These are phyloP conservation scores for Macquaria australasica DNA, from an alignment of 2,113 vertebrate species.

Conservation along the genomic window DNA sequence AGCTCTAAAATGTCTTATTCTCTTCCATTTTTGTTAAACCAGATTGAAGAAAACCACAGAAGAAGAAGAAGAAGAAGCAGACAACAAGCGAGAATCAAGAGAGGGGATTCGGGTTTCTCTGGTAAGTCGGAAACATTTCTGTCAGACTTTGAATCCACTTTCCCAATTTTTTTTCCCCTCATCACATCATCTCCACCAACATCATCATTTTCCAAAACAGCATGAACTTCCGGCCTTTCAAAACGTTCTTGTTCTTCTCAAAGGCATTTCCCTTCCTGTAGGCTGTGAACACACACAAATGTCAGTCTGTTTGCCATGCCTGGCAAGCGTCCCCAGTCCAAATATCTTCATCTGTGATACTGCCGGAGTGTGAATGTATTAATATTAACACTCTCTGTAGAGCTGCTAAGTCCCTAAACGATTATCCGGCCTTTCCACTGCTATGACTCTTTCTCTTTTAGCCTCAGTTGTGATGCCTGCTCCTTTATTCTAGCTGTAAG, in stretches of 20 bases:
- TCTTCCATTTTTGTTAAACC: conserved; percentile 46
- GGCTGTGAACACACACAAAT: conserved; percentile 59
- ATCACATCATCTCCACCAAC: conserved; percentile 18
- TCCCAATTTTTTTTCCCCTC: not conserved
- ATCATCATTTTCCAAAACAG: conserved; percentile 62
- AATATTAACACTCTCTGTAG: conserved; percentile 39
- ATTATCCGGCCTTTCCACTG: not conserved
- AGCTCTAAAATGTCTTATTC: conserved; percentile 23
- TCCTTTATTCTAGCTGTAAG: conserved; percentile 29
- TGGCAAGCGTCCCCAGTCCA: conserved; percentile 52
- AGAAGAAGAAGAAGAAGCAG: conserved; percentile 23
- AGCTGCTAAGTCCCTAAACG: conserved; percentile 20
- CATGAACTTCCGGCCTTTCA: conserved; percentile 53
- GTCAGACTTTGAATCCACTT: conserved; percentile 15
- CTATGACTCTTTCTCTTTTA: conserved; percentile 3
- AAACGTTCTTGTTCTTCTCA: conserved; percentile 61
- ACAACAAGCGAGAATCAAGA: not conserved
- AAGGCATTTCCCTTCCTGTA: conserved; percentile 54
- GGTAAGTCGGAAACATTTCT: conserved; percentile 71
- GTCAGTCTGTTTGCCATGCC: conserved; percentile 61
- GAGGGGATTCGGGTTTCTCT: conserved; percentile 51
- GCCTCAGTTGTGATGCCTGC: conserved; percentile 19
- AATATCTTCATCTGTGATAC: conserved; percentile 57
- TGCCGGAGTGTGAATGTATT: conserved; percentile 55
- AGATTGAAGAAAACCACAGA: conserved; percentile 60